phyloP scores from a whole-genome alignment of 2,113 vertebrate species.

The Strigops habroptila region DNA sequence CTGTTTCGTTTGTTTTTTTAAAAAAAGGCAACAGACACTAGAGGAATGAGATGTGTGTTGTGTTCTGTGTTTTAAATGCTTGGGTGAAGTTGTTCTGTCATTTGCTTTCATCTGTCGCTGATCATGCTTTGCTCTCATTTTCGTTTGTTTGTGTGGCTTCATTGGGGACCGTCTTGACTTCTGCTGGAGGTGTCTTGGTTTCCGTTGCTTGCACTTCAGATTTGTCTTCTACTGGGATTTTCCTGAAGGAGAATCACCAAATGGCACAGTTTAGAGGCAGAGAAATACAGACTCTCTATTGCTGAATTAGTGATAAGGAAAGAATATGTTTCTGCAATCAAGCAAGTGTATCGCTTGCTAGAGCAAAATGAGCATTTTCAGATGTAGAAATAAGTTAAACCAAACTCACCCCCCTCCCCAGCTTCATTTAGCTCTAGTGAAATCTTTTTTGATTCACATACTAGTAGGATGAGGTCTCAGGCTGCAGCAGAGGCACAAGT shows the following conservation, averaged over 20 bases:
- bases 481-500: background rate
- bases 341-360: rapidly evolving
- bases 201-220: conserved; percentile 78
- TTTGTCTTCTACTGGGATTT: conserved; percentile 82
- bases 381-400: rapidly evolving
- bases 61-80: conserved; percentile 70
- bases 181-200: conserved; percentile 79
- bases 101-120: conserved; percentile 50
- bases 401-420: background rate
- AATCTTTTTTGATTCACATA: no score
- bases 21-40: conserved; percentile 90
- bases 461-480: background rate
- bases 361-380: background rate
- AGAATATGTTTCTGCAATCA: rapidly evolving
- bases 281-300: rapidly evolving
- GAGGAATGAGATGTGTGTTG: conserved; percentile 82
- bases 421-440: rapidly evolving
- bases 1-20: conserved; percentile 63
- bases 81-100: conserved; percentile 74
- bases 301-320: rapidly evolving
- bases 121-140: conserved; percentile 92
- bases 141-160: conserved; percentile 88
- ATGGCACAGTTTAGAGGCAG: conserved; percentile 23
- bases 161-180: conserved; percentile 87
- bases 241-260: conserved; percentile 76